Evolutionary conservation across 2,113 vertebrate genomes (phyloP).

Genomic region (Numenius arquata): DNA sequence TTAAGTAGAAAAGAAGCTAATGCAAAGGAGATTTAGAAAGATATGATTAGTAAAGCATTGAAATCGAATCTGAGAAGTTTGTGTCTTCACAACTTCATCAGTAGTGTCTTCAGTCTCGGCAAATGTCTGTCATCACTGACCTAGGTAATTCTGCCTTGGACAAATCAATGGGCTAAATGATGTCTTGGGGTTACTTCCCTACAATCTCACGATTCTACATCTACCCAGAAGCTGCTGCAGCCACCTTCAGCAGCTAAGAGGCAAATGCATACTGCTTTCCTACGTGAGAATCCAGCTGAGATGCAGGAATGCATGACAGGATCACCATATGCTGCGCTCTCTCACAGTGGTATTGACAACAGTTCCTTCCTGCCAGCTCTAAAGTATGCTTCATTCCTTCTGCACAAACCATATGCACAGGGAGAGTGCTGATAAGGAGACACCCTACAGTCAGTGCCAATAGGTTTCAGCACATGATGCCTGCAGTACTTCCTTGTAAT

Average conservation of each 20-base stretch:
- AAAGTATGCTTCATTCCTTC: background rate
- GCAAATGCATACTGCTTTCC: background rate
- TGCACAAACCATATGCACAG: background rate
- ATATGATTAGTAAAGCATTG: background rate
- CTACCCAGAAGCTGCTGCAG: background rate
- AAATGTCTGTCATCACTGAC: background rate
- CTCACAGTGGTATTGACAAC: conserved; percentile 4
- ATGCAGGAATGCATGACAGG: conserved; percentile 17
- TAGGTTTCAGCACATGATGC: background rate
- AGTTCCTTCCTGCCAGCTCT: conserved; percentile 33
- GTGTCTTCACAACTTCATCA: background rate
- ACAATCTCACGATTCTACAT: background rate
- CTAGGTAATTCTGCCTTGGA: background rate
- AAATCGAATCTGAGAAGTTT: background rate
- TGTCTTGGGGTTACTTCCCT: background rate
- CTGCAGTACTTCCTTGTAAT: background rate
- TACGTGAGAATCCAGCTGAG: background rate
- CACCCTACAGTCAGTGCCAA: background rate
- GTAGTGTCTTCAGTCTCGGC: background rate
- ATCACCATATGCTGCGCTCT: conserved; percentile 38
- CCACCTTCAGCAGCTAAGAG: conserved; percentile 39
- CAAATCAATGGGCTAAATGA: background rate
- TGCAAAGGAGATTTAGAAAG: background rate
- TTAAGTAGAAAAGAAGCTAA: background rate
- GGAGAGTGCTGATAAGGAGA: background rate